Evolutionary conservation across 2,797 vertebrate species (phyloP).

Genomic region (Paguma larvata): DNA sequence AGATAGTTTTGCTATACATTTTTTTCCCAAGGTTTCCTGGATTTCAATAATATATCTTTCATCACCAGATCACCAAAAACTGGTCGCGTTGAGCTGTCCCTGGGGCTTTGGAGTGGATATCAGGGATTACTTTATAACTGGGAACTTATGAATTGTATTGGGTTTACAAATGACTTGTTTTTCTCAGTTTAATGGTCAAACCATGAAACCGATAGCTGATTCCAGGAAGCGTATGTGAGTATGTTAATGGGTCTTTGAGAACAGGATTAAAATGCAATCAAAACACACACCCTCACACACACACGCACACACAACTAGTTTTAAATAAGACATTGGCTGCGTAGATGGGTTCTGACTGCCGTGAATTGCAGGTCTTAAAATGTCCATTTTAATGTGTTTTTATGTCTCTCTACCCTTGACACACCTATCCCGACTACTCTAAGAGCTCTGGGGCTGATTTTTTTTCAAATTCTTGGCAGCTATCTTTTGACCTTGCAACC

Average conservation of each 20-base stretch:
- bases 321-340: conserved; percentile 74
- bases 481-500: conserved; percentile 79
- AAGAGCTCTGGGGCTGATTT: conserved; percentile 74
- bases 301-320: conserved; percentile 27
- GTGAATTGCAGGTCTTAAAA: conserved; percentile 72
- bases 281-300: background rate
- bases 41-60: conserved; percentile 91
- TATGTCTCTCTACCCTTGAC: conserved; percentile 60
- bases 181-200: conserved; percentile 86
- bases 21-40: conserved; percentile 89
- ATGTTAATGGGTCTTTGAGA: conserved; percentile 78
- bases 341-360: conserved; percentile 70
- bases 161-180: conserved; percentile 89
- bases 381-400: conserved; percentile 73
- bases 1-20: conserved; percentile 86
- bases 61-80: conserved; percentile 88
- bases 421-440: conserved; percentile 24
- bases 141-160: conserved; percentile 88
- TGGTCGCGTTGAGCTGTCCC: conserved; percentile 86
- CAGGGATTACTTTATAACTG: conserved; percentile 88
- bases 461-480: conserved; percentile 69
- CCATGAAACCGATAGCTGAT: conserved; percentile 85
- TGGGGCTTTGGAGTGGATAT: conserved; percentile 87
- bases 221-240: conserved; percentile 79
- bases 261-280: conserved; percentile 44